Conservation (phyloP, 2,797 vertebrate genomes). For the Zonotrichia albicollis region DNA sequence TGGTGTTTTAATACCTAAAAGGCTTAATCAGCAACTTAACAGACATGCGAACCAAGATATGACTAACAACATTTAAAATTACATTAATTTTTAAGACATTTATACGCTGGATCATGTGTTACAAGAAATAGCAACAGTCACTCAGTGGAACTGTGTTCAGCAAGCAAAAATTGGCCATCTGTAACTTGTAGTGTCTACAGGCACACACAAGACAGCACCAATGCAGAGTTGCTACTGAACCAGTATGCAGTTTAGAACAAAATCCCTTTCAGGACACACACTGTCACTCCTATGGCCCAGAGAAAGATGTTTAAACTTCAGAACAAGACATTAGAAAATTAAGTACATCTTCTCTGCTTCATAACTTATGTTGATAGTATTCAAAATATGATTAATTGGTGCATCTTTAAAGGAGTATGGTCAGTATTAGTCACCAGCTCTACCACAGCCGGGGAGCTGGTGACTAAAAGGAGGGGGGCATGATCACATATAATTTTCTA, state of each 20-base stretch:
- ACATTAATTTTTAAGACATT: neutral
- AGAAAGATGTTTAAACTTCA: neutral
- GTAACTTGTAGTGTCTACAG: neutral
- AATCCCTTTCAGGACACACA: neutral
- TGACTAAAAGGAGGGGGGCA: neutral
- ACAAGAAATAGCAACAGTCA: neutral
- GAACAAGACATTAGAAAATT: neutral
- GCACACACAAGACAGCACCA: neutral
- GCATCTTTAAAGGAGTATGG: neutral
- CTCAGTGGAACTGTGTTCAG: neutral
- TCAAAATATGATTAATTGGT: neutral
- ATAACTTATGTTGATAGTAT: neutral
- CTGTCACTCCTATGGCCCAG: neutral
- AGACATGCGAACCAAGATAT: neutral
- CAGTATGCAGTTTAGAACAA: neutral
- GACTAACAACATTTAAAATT: neutral
- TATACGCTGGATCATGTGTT: rapidly evolving
- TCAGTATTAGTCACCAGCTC: neutral
- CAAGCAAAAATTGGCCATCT: rapidly evolving
- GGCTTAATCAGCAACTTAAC: neutral
- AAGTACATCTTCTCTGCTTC: neutral
- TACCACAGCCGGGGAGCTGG: neutral
- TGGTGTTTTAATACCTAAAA: neutral
- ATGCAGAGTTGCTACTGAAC: neutral
- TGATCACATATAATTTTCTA: neutral